phyloP scores from a whole-genome alignment of 2,888 invertebrate species.

The Agrypnus murinus region DNA sequence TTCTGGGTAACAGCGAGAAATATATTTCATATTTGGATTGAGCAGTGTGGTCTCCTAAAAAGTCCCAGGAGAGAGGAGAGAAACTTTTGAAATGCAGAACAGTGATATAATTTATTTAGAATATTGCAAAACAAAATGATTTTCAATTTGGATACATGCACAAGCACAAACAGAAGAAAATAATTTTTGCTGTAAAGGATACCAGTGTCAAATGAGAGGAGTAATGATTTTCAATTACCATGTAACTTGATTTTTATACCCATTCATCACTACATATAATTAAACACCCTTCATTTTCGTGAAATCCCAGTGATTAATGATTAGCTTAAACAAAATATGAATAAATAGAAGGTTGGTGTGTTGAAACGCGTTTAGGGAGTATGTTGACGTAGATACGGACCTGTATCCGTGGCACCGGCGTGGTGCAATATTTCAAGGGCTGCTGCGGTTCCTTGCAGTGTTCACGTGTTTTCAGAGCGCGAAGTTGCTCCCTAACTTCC shows the following conservation, averaged over 20 bases:
- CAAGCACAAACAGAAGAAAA: too few species aligned
- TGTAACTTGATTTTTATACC: conserved; percentile 7
- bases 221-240: conserved; percentile 10
- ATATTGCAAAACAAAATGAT: too few species aligned
- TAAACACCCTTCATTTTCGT: neutral
- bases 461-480: conserved; percentile 33
- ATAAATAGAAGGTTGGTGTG: conserved; percentile 1
- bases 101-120: too few species aligned
- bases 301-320: conserved; percentile 15
- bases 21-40: too few species aligned
- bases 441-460: conserved; percentile 39
- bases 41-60: too few species aligned
- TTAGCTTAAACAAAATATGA: neutral
- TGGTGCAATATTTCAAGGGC: conserved; percentile 37
- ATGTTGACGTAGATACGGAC: conserved; percentile 21
- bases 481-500: conserved; percentile 29
- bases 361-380: conserved; percentile 3
- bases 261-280: conserved; percentile 13
- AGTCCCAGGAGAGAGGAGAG: too few species aligned
- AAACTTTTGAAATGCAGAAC: too few species aligned
- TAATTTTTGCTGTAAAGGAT: too few species aligned
- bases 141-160: too few species aligned
- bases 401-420: conserved; percentile 34
- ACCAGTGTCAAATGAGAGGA: too few species aligned
- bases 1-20: too few species aligned